Base-by-base conservation (phyloP, 2,888 invertebrate genomes). In the Microctonus brassicae region DNA sequence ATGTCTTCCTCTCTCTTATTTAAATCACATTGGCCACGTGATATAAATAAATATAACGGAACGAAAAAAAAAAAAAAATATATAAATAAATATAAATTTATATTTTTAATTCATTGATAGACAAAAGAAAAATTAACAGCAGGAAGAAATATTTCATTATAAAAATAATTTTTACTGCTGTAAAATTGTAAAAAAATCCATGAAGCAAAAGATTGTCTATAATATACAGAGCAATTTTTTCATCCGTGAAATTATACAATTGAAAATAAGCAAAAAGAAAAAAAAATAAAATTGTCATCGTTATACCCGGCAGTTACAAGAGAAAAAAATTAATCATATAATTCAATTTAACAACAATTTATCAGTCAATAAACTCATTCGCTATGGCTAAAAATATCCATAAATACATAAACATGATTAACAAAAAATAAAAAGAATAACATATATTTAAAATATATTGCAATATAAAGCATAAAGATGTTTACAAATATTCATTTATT, bases 231-330 rank as follows among this genome's bases (percentile, higher is more conserved):
- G n/a, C 26, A 22, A 63, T 36, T 70, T 17, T 17, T 29, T 34
- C 70, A 72, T 61, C 73, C 72, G 68, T 70, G 73, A 75, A 73
- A 76, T 73, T 62, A 66, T 34, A 42, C 60, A 20, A 60, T 29
- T 29, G 29, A 29, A 7, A 29, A 29, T 29, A 29, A 29, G 3
- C 7, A 29, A 29, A 36, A 66, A 55, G 34, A 42, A 42, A 42
- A 42, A 22, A 68, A 61, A 70, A 53, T 24, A 61, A 62, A 42
- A 53, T 39, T 47, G 55, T 55, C 39, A 39, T 39, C 39, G 13
- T 39, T 4, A n/a, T 39, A 39, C 13, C 36, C 11, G 13, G n/a
- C 39, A 24, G 29, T 20, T 39, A 62, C 53, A 57, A 70, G 55
- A 36, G 69, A 26, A 29, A 66, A 69, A 64, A 67, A 36, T 71